These are phyloP conservation scores for Epinephelus awoara DNA, from an alignment of 2,797 vertebrate genomes.

Conservation along the genomic window DNA sequence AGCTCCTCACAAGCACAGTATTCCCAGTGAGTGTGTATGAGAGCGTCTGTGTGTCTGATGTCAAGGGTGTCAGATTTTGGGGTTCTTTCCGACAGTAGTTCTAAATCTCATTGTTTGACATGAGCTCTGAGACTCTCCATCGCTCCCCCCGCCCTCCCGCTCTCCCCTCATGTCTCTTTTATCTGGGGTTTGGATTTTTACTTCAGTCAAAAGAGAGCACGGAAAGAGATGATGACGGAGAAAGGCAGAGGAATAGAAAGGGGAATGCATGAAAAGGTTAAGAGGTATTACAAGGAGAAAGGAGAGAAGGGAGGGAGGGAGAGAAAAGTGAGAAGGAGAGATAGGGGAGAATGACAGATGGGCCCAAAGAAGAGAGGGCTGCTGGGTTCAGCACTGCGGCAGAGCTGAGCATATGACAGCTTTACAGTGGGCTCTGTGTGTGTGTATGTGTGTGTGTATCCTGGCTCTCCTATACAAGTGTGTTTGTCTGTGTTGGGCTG, in stretches of 20 bases:
- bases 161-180: conserved; percentile 37
- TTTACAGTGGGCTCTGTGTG: conserved; percentile 64
- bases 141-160: not conserved
- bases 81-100: conserved; percentile 42
- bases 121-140: conserved; percentile 49
- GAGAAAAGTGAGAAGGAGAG: conserved; percentile 32
- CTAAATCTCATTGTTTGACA: conserved; percentile 66
- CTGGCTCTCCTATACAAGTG: conserved; percentile 24
- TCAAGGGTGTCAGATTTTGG: conserved; percentile 54
- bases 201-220: conserved; percentile 24
- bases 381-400: conserved; percentile 79
- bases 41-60: conserved; percentile 46
- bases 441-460: conserved; percentile 36
- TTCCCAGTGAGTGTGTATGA: conserved; percentile 32
- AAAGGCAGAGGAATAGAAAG: conserved; percentile 1
- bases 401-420: conserved; percentile 78
- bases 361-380: conserved; percentile 73
- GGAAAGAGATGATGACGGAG: conserved; percentile 16
- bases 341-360: conserved; percentile 76
- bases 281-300: conserved; percentile 57
- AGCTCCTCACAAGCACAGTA: conserved; percentile 23
- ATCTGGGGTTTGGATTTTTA: conserved; percentile 49
- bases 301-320: conserved; percentile 17
- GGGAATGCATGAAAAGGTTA: conserved; percentile 30
- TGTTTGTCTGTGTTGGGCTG: conserved; percentile 16